These are phyloP conservation scores for Virgularia gustaviana DNA, from an alignment of 92 coral and sea anemone species.

Conservation along the genomic window DNA sequence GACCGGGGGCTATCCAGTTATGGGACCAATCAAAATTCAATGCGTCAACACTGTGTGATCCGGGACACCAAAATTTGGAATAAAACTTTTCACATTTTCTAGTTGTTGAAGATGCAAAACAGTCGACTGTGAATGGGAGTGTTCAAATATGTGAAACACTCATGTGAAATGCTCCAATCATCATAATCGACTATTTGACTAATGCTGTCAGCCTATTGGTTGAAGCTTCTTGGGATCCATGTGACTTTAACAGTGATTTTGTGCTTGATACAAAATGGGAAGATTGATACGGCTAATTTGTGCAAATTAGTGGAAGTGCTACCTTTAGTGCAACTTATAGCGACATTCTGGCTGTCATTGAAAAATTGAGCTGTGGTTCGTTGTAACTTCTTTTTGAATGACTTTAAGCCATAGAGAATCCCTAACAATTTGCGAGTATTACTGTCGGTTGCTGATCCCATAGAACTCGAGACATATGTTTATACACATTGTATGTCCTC, in stretches of 20 bases:
- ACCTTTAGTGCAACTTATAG: constrained; percentile 34
- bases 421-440: too few species aligned
- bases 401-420: too few species aligned
- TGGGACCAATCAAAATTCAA: too few species aligned
- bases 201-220: not conserved
- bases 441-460: too few species aligned
- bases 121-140: not conserved
- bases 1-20: too few species aligned
- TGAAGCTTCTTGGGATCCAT: not conserved
- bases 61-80: too few species aligned
- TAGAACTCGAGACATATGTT: too few species aligned
- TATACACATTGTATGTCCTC: too few species aligned
- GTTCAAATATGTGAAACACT: not conserved
- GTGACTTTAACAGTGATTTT: not conserved
- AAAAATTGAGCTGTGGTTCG: constrained; percentile 10
- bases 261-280: not conserved
- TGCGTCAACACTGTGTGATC: too few species aligned
- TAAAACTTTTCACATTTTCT: not conserved
- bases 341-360: constrained; percentile 38
- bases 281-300: not conserved
- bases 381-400: too few species aligned
- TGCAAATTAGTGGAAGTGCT: constrained; percentile 29
- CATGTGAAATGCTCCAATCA: too few species aligned
- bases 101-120: not conserved
- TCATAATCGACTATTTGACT: not conserved